Evolutionary conservation across 1,140 invertebrate species (phyloP), one percentile per base, ranked within the genome.

Genomic region (Mercenaria mercenaria): DNA sequence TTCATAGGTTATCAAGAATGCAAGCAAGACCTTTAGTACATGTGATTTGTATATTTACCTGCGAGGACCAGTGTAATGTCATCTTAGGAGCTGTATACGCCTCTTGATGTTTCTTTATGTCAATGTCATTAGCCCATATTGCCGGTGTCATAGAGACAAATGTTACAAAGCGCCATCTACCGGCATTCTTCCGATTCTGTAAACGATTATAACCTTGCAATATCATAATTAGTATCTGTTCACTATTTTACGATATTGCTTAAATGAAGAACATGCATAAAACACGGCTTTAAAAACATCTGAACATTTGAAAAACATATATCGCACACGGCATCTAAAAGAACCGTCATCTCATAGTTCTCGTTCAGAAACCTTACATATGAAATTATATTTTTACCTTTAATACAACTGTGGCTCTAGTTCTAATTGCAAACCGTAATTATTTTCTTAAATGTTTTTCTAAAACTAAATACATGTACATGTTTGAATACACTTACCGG

Each of bases 131-230:
- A 10, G 91, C 91, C 91, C 91, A 92, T 13, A 83, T 80, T 13
- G 91, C 91, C 0, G 91, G 91, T 43, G 80, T 85, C 91, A 92
- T 92, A 23, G 69, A 92, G 8, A 85, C 74, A 43, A 92, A 90
- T 2, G 80, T 86, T 3, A 84, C 89, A 50, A 82, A 92, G 37
- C 91, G 84, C 89, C 89, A 92, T 39, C 91, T 83, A n/a, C 67
- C 91, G 2, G 84, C 18, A 76, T 92, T 61, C 20, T 77, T 77
- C 23, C 91, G 64, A 20, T 79, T 83, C 32, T 76, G 18, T 50
- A 80, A n/a, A n/a, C n/a, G n/a, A 4, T 43, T 67, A 50, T 29
- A 50, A n/a, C n/a, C n/a, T n/a, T n/a, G n/a, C n/a, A n/a, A n/a
- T n/a, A 84, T 15, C 37, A 20, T 37, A 15, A 26, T 69, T 41